phyloP scores from a whole-genome alignment of 2,113 vertebrate genomes.

The Heterochromis multidens region DNA sequence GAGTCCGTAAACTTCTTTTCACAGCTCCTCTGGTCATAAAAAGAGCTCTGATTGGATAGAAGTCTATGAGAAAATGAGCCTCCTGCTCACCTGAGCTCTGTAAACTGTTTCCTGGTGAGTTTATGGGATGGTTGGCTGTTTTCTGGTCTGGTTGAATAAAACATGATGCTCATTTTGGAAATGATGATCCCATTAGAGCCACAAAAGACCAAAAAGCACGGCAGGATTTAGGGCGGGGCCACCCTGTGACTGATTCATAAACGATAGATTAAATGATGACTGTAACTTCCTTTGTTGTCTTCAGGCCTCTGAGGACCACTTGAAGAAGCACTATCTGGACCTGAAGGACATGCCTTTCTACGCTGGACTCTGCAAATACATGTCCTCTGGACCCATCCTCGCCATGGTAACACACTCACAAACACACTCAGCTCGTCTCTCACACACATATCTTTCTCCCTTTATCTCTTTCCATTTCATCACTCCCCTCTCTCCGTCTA shows the following conservation, averaged over 20 bases:
- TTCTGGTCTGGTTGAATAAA: neutral
- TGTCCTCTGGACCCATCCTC: conserved; percentile 85
- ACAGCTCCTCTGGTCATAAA: neutral
- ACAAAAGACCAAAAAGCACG: no score
- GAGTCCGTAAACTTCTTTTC: neutral
- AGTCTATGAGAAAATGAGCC: no score
- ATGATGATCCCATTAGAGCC: fast-evolving
- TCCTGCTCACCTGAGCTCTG: neutral
- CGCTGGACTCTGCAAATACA: conserved; percentile 84
- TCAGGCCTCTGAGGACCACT: conserved; percentile 85
- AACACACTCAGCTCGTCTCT: neutral
- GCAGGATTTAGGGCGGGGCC: neutral
- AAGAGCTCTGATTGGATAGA: neutral
- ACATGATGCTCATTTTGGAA: neutral
- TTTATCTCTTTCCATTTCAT: neutral
- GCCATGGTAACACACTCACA: conserved; percentile 83
- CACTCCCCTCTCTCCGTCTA: neutral
- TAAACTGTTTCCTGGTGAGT: no score
- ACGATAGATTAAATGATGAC: neutral
- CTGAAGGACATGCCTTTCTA: conserved; percentile 92
- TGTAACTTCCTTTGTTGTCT: neutral
- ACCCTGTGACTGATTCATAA: neutral
- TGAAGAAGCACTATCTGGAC: conserved; percentile 90
- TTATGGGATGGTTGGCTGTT: neutral
- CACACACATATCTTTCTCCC: neutral